These are phyloP conservation scores for Clarias macrocephalus DNA, from an alignment of 2,113 vertebrate species.

Conservation along the genomic window DNA sequence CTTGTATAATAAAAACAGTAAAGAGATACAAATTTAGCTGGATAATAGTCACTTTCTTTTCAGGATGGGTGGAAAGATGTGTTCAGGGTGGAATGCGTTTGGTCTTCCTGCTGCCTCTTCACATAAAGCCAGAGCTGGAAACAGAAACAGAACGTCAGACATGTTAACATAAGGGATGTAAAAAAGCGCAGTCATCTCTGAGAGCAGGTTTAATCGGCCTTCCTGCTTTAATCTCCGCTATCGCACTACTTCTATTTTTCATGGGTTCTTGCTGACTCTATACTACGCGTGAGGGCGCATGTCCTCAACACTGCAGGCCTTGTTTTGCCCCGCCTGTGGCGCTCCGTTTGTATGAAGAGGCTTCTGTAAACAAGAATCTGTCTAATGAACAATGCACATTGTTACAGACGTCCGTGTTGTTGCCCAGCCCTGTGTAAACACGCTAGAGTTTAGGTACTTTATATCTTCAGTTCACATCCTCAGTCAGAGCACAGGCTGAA, in stretches of 20 bases:
- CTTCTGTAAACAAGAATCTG: background rate
- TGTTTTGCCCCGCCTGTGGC: background rate
- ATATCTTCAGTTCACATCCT: background rate
- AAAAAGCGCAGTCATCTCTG: background rate
- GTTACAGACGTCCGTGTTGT: background rate
- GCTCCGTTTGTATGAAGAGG: background rate
- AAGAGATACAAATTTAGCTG: constrained; percentile 20
- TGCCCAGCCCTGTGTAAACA: background rate
- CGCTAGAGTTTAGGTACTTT: background rate
- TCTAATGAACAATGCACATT: background rate
- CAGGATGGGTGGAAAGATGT: constrained; percentile 9
- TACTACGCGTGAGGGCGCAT: background rate
- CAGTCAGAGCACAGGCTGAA: background rate
- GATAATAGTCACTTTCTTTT: constrained; percentile 6
- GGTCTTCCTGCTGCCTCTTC: constrained; percentile 7
- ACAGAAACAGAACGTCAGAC: background rate
- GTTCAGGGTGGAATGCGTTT: constrained; percentile 14
- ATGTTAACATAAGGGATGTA: background rate
- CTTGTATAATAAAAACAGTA: constrained; percentile 31
- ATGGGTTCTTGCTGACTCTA: background rate
- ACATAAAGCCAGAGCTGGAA: constrained; percentile 55
- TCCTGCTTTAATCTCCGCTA: too few species aligned
- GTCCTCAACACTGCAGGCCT: background rate
- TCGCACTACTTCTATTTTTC: background rate
- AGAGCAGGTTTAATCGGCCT: background rate